phyloP scores from a whole-genome alignment of 2,888 invertebrate species.

The Euphydryas editha region DNA sequence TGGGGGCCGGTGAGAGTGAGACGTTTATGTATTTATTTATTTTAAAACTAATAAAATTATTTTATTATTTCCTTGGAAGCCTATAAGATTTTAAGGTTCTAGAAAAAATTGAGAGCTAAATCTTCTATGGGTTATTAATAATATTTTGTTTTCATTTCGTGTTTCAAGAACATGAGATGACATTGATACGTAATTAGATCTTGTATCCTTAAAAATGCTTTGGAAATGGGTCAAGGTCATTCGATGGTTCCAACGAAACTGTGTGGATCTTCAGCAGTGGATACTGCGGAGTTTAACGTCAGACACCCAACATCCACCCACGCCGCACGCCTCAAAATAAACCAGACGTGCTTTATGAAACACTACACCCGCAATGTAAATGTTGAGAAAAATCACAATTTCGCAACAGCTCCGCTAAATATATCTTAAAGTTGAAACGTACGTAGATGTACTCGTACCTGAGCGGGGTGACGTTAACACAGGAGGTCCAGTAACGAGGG shows the following conservation, averaged over 20 bases:
- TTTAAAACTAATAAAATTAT: too few relatives aligned
- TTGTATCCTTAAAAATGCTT: constrained; percentile 20
- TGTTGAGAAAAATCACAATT: constrained; percentile 41
- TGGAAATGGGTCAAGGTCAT: constrained; percentile 75
- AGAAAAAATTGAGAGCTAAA: neutral
- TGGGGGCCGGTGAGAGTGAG: too few relatives aligned
- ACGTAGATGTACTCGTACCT: constrained; percentile 42
- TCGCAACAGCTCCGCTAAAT: constrained; percentile 39
- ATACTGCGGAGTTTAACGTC: constrained; percentile 45
- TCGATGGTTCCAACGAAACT: constrained; percentile 46
- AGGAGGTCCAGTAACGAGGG: constrained; percentile 50
- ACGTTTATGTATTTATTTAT: too few relatives aligned
- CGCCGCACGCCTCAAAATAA: constrained; percentile 70
- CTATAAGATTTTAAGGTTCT: neutral
- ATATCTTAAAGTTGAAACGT: constrained; percentile 14
- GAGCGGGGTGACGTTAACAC: constrained; percentile 38
- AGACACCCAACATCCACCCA: constrained; percentile 64
- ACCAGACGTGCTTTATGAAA: constrained; percentile 75
- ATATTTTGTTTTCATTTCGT: neutral
- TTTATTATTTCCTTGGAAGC: too few relatives aligned
- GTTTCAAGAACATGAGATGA: constrained; percentile 25
- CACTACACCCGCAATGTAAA: constrained; percentile 63
- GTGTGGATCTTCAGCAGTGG: constrained; percentile 36
- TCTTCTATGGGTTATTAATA: neutral
- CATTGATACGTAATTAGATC: constrained; percentile 28